Base-by-base conservation (phyloP, 1,140 invertebrate species). In the Drosophila bipectinata region DNA sequence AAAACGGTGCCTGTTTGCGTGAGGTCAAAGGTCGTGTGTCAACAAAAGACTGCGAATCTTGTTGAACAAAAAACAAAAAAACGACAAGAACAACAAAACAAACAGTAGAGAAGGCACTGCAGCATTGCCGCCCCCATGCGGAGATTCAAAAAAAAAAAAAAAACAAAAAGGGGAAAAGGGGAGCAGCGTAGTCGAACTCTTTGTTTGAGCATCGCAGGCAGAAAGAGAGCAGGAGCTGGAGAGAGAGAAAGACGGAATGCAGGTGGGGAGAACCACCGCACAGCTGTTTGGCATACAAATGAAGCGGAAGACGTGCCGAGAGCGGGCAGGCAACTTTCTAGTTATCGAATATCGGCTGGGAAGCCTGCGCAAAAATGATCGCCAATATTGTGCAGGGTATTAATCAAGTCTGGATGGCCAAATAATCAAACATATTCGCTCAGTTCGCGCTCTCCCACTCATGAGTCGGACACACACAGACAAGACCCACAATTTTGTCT, bases 21-120 rank as follows among this genome's bases (percentile, higher is more conserved):
- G 81, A 73, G 81, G 77, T 85, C 81, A 84, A 84, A 84, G 81
- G 72, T 83, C 80, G 72, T 14, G 59, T 45, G 56, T 68, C 57
- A 61, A 66, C 49, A 71, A 67, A 67, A 79, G 77, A 79, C 76
- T 64, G 59, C 60, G 53, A 49, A 62, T 49, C 47, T 64, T 24
- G 47, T 52, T 52, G 71, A 77, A 37, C 64, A 61, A 52, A 56
- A 60, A 58, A 71, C 57, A 76, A 30, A 9, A 58, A 64, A 47
- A 64, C n/a, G 9, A 52, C 58, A 47, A 45, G 59, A 48, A 72
- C 57, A 47, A 41, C 15, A 63, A 59, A 77, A 60, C 58, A 62
- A 60, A 78, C 63, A 26, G 14, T 44, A 45, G 45, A 45, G 45
- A 59, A 53, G 54, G 55, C 75, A 77, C 49, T 76, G 76, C 80